Base-by-base conservation (phyloP, 2,113 vertebrate genomes). In the Ophiodon elongatus region DNA sequence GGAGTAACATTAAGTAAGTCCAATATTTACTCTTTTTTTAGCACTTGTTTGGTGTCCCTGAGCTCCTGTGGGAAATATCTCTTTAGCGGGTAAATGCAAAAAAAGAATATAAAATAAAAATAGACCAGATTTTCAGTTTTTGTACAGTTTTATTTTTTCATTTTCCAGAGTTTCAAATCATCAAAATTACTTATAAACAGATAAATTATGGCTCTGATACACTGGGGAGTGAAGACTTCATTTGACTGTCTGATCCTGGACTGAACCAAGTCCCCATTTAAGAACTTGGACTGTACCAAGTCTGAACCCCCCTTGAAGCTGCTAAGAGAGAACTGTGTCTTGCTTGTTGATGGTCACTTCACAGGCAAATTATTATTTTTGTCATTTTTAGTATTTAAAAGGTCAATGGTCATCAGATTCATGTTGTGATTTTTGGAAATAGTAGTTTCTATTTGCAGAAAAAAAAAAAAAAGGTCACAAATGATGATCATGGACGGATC, bases 201-300 rank as follows among this genome's bases (percentile, higher is more conserved):
- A 91, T 86, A 84, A 78, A 93, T 89, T 90, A 92, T 93, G 93
- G 88, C 91, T 94, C 83, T 79, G 87, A 86, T 77, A 82, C 84
- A 91, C 70, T 64, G 66, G 35, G 56, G 52, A 73, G 79, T 68
- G 52, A 84, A 85, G 82, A 89, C 85, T 68, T 76, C 45, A 76
- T 83, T 79, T 79, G 70, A 88, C 78, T 60, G n/a, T 56, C 52
- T 79, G 37, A 27, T 64, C 15, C 67, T 76, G 45, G 67, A 52
- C 76, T 31, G 65, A 23, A 45, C 83, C 74, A n/a, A 69, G 69
- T 35, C 73, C 76, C 62, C 10, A 14, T 13, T 23, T 14, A 23
- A 31, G 57, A 74, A 11, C 59, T 17, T 65, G 25, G 50, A 41
- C 73, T 37, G 70, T 6, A 64, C 84, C 73, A 31, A 67, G 66